Base-by-base conservation (phyloP, 2,113 vertebrate genomes). In the Myotis yumanensis region DNA sequence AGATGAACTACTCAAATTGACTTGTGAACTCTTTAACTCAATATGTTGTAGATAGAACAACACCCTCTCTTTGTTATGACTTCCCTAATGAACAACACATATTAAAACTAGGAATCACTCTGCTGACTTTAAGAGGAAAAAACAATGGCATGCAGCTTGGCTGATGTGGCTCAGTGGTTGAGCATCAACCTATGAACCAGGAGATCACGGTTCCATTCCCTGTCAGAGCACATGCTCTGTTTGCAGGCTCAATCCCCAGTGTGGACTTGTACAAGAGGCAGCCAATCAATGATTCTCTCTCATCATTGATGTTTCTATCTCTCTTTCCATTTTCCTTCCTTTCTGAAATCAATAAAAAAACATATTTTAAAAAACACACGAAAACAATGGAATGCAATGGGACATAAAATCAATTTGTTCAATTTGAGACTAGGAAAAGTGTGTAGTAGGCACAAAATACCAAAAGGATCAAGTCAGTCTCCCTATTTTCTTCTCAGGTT, bases 11-110 rank as follows among this genome's bases (percentile, higher is more conserved):
- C 8, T 68, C 2, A 12, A 72, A 66, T 9, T 64, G 68, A 88
- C 5, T 71, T 92, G 90, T 75, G 82, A 85, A 57, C 6, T 57
- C 43, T 77, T 92, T 75, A 84, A 86, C 43, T 95, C 22, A 51
- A 0, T 82, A 17, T 90, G 66, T 90, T 94, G 64, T 68, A 77
- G 59, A 84, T 48, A 2, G 3, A 46, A 14, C 3, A 68, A 23
- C 11, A 86, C 22, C 10, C 15, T 59, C 4, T 75, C 18, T 79
- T 88, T 9, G 10, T 82, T 94, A 92, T 22, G 37, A 90, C 54
- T 82, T 52, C 6, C 59, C 12, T 68, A 71, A 75, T 59, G 23
- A 90, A 46, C 23, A 30, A 69, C 9, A 76, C 37, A 32, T 52
- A 71, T 23, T 85, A 92, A 93, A 72, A 94, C 14, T 40, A 89